A percentile compares a stretch with the other conserved stretches of the same genome.
These are phyloP conservation scores for Uria aalge DNA, from an alignment of 2,113 vertebrate genomes.

Conservation along the genomic window DNA sequence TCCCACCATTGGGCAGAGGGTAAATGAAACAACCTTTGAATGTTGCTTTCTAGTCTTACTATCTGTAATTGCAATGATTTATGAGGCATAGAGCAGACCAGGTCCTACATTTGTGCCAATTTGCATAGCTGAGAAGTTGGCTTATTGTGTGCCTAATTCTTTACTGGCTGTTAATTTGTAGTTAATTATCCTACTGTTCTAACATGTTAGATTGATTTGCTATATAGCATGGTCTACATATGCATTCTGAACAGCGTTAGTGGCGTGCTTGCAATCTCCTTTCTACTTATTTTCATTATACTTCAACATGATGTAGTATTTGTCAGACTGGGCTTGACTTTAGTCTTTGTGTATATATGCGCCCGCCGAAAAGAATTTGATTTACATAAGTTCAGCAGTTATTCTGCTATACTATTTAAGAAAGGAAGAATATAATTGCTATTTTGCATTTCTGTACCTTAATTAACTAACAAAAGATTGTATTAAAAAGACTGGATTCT, in stretches of 20 bases:
- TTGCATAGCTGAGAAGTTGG: neutral
- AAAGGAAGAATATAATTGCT: neutral
- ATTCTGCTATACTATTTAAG: neutral
- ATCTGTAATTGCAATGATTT: conserved; percentile 26
- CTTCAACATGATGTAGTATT: neutral
- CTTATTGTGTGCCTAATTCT: neutral
- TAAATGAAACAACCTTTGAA: neutral
- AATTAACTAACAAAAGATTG: conserved; percentile 20
- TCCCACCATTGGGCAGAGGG: neutral
- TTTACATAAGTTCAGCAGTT: neutral
- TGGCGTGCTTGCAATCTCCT: neutral
- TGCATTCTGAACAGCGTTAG: neutral
- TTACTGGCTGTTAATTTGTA: conserved; percentile 23
- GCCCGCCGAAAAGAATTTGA: neutral
- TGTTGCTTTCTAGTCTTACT: neutral
- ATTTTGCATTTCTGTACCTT: conserved; percentile 8
- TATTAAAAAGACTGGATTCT: neutral
- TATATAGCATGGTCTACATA: neutral
- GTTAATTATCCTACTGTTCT: conserved; percentile 31
- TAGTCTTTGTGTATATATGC: neutral
- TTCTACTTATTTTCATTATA: neutral
- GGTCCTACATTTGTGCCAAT: neutral
- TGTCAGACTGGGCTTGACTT: neutral
- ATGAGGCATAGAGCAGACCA: neutral
- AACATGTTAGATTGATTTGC: conserved; percentile 8